Evolutionary conservation across 1,140 invertebrate species (phyloP).

Genomic region (Saxidomus purpurata): DNA sequence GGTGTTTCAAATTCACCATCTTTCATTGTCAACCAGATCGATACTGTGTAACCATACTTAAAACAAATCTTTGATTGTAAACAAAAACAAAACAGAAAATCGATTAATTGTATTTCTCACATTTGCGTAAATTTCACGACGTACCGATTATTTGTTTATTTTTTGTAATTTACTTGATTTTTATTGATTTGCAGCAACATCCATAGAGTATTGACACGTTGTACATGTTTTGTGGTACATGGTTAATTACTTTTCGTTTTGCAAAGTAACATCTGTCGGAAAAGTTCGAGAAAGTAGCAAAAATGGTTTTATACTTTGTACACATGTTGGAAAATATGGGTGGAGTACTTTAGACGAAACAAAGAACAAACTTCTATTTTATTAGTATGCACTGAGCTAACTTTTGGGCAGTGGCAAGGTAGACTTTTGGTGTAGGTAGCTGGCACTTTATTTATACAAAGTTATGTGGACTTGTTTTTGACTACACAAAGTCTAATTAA

Average conservation of each 20-base stretch:
- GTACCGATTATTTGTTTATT: conserved; percentile 30
- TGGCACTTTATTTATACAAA: too few relatives aligned
- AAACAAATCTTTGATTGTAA: too few relatives aligned
- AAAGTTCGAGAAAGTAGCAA: too few relatives aligned
- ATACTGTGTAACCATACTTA: neutral
- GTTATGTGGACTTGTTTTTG: too few relatives aligned
- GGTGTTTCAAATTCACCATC: conserved; percentile 81
- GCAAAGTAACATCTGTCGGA: neutral
- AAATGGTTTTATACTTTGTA: too few relatives aligned
- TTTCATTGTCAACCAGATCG: neutral
- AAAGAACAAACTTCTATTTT: neutral
- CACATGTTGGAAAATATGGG: neutral
- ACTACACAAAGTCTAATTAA: too few relatives aligned
- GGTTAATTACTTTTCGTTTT: neutral
- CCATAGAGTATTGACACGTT: neutral
- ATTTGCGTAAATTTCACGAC: neutral
- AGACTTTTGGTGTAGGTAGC: too few relatives aligned
- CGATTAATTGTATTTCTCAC: conserved; percentile 2
- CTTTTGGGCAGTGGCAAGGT: too few relatives aligned
- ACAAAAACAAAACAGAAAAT: conserved; percentile 11
- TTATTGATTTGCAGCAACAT: neutral
- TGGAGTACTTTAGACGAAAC: conserved; percentile 12
- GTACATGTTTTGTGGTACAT: neutral
- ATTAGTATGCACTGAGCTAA: too few relatives aligned
- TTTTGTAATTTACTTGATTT: conserved; percentile 28